Evolutionary conservation across 2,113 vertebrate genomes (phyloP).

Genomic region (Halcyon malimbica): DNA sequence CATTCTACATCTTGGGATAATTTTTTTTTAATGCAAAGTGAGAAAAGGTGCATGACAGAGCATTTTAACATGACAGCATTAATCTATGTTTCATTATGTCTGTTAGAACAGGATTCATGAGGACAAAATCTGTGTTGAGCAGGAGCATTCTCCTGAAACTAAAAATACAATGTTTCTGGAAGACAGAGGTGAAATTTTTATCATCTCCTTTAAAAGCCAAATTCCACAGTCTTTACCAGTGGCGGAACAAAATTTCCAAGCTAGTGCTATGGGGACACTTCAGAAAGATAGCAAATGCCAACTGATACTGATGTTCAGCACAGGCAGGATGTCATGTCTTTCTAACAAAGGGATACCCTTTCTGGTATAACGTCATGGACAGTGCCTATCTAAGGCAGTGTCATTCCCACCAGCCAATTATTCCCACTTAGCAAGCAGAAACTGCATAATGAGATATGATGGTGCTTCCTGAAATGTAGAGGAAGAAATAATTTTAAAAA

Average conservation of each 20-base stretch:
- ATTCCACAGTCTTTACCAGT: not conserved
- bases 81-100: not conserved
- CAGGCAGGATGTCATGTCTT: not conserved
- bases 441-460: not conserved
- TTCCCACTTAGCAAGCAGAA: constrained; percentile 3
- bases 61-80: not conserved
- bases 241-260: not conserved
- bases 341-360: not conserved
- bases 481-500: not conserved
- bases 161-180: not conserved
- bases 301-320: not conserved
- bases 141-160: not conserved
- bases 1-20: not conserved
- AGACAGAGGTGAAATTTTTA: not conserved
- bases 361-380: not conserved
- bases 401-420: not conserved
- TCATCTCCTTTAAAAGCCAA: not conserved
- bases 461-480: not conserved
- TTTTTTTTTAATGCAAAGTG: not conserved
- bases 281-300: not conserved
- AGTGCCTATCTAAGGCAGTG: not conserved
- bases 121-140: not conserved
- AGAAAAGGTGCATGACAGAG: not conserved
- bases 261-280: not conserved
- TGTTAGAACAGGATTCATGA: not conserved